A percentile compares a stretch with the other conserved stretches of the same genome.
Conservation (phyloP, 2,888 invertebrate genomes). For the Cephalotes varians region DNA sequence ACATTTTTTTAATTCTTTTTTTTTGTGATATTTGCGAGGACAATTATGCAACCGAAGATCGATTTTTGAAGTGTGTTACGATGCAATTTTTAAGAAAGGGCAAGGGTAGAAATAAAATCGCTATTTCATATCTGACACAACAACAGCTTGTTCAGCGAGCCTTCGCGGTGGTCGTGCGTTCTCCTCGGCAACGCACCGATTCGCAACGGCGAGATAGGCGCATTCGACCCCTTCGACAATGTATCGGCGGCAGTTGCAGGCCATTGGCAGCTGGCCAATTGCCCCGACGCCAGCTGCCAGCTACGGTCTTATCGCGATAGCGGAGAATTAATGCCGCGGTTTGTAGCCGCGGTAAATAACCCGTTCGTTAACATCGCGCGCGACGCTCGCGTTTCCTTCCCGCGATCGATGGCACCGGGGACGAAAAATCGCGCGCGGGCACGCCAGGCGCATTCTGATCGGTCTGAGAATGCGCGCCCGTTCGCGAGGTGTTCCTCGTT, state of each 20-base stretch:
- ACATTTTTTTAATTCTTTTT: neutral
- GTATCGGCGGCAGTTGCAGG: constrained; percentile 56
- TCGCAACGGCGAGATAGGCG: constrained; percentile 47
- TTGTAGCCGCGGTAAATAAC: constrained; percentile 66
- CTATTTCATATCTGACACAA: constrained; percentile 18
- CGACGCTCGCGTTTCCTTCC: constrained; percentile 11
- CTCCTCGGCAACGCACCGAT: neutral
- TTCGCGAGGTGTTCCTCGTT: neutral
- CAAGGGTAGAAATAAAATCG: neutral
- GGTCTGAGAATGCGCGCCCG: neutral
- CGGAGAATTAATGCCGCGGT: constrained; percentile 67
- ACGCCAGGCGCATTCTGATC: neutral
- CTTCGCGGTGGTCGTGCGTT: constrained; percentile 10
- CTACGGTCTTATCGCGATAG: constrained; percentile 68
- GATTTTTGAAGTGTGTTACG: neutral
- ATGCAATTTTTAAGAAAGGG: neutral
- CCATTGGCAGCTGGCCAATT: constrained; percentile 79
- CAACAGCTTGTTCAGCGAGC: neutral
- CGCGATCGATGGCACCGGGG: neutral
- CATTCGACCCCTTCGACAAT: constrained; percentile 60
- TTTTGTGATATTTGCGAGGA: neutral
- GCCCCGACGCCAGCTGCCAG: constrained; percentile 72
- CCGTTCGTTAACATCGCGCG: constrained; percentile 66
- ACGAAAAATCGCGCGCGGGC: constrained; percentile 2
- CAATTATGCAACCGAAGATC: neutral